Conservation (phyloP, 2,113 vertebrate genomes). For the Lamprologus sp. region DNA sequence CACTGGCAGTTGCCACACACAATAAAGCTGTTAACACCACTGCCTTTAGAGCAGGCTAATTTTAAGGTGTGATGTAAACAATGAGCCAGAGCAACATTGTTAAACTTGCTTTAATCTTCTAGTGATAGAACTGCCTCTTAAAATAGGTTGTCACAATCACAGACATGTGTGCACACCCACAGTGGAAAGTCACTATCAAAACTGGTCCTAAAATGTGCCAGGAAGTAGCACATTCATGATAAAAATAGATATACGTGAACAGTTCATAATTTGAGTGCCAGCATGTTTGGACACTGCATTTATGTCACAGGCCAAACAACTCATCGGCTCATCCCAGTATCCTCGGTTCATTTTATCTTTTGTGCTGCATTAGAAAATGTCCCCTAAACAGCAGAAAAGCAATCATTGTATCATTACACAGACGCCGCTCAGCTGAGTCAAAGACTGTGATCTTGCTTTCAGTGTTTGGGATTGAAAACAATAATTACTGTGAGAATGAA, state of each 20-base stretch:
- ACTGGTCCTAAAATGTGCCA: neutral
- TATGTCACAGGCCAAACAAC: neutral
- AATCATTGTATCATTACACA: slow-evolving; percentile 3
- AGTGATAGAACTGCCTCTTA: neutral
- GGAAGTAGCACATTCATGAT: slow-evolving; percentile 16
- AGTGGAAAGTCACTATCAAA: neutral
- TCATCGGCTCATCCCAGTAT: neutral
- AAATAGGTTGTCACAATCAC: neutral
- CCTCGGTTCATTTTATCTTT: slow-evolving; percentile 1
- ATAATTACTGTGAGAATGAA: slow-evolving; percentile 21
- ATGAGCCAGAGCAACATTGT: neutral
- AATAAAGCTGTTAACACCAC: neutral
- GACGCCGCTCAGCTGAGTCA: slow-evolving; percentile 13
- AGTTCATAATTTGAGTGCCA: neutral
- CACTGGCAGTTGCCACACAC: neutral
- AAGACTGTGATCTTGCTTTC: neutral
- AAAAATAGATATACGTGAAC: slow-evolving; percentile 8
- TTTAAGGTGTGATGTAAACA: neutral
- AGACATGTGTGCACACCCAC: slow-evolving; percentile 1
- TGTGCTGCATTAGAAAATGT: neutral
- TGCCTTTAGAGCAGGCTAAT: neutral
- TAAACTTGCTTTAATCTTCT: neutral
- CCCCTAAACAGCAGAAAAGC: neutral
- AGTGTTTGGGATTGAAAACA: slow-evolving; percentile 24
- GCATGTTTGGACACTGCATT: neutral